phyloP scores from a whole-genome alignment of 2,113 vertebrate genomes.

The Chionis minor region DNA sequence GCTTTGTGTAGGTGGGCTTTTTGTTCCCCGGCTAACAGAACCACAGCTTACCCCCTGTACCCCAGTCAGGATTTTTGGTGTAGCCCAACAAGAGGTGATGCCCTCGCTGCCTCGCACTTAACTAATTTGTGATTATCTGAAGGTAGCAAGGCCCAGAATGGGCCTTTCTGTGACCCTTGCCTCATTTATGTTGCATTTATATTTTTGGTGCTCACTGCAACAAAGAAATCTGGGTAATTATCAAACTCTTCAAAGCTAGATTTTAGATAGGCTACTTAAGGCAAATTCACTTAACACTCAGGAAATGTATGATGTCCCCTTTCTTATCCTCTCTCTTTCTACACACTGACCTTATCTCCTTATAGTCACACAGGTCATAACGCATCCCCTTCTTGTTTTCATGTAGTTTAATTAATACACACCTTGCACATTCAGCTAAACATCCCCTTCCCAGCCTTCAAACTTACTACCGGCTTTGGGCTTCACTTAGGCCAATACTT shows the following conservation, averaged over 20 bases:
- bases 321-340: background rate
- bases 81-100: background rate
- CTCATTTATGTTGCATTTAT: background rate
- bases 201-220: background rate
- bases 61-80: background rate
- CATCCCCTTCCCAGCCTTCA: background rate
- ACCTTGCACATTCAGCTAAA: background rate
- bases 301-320: background rate
- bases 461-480: background rate
- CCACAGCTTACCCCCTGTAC: background rate
- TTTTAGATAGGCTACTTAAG: background rate
- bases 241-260: background rate
- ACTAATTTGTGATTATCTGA: background rate
- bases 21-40: too few species aligned
- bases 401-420: background rate
- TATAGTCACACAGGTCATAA: background rate
- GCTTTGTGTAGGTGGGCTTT: too few species aligned
- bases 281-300: background rate
- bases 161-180: background rate
- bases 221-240: background rate
- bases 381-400: background rate
- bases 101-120: accelerated
- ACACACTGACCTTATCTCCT: background rate
- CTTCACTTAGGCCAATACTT: background rate
- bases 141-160: background rate